A percentile compares a stretch with the other conserved stretches of the same genome.
Conservation (phyloP, 2,113 vertebrate genomes). For the Scortum barcoo region DNA sequence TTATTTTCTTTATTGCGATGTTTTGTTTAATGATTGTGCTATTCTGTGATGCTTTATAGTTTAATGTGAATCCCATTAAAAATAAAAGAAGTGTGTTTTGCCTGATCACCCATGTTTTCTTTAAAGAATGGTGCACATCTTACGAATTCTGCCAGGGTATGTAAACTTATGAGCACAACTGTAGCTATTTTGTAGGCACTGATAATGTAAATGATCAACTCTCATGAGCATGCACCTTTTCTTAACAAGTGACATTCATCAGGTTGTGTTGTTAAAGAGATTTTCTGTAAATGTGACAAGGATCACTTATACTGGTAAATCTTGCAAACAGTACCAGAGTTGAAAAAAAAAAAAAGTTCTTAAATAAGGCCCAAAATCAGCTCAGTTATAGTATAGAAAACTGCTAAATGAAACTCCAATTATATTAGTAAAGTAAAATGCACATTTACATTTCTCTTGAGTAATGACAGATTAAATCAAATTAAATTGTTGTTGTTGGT, state of each 20-base stretch:
- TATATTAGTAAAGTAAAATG: not conserved
- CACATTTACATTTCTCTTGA: not conserved
- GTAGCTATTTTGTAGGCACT: not conserved
- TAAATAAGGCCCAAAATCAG: not conserved
- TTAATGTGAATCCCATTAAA: too few species aligned
- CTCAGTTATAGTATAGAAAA: not conserved
- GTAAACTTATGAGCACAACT: too few species aligned
- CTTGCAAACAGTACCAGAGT: not conserved
- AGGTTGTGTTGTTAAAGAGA: not conserved
- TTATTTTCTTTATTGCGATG: too few species aligned
- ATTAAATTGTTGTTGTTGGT: constrained; percentile 9
- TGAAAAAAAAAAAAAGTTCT: not conserved
- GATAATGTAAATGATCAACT: not conserved
- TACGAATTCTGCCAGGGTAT: too few species aligned
- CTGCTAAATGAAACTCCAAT: not conserved
- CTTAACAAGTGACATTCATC: not conserved
- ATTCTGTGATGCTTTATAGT: too few species aligned
- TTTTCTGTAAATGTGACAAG: not conserved
- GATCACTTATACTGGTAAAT: not conserved
- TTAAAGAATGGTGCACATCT: too few species aligned
- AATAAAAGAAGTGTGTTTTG: too few species aligned
- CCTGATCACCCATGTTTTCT: too few species aligned
- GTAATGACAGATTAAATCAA: not conserved
- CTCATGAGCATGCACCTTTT: not conserved
- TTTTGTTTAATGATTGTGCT: too few species aligned